Evolutionary conservation across 2,113 vertebrate genomes (phyloP).

Genomic region (Microtus richardsoni): DNA sequence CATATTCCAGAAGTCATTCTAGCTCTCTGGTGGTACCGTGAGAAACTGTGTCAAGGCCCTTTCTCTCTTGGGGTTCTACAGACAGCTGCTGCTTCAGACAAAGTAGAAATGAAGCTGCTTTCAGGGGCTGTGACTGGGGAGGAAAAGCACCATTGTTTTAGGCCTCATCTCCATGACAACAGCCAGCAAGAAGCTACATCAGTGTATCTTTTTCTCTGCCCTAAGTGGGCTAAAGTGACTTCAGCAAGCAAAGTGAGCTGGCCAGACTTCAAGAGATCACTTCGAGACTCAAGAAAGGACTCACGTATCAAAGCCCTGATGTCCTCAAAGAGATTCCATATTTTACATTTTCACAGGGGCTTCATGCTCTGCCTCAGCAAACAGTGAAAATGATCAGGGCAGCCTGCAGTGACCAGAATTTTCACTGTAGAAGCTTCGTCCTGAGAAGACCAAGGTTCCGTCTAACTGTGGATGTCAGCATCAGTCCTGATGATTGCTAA

Average conservation of each 20-base stretch:
- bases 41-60: neutral
- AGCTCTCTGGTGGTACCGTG: neutral
- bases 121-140: neutral
- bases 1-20: neutral
- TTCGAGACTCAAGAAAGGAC: neutral
- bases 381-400: neutral
- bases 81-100: neutral
- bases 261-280: neutral
- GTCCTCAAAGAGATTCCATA: neutral
- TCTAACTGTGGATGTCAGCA: neutral
- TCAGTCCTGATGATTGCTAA: neutral
- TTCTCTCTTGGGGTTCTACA: neutral
- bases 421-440: neutral
- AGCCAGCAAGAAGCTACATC: neutral
- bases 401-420: neutral
- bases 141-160: neutral
- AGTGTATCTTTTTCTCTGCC: neutral
- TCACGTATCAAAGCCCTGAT: neutral
- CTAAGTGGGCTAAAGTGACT: neutral
- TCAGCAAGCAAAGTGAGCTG: neutral
- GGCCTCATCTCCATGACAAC: constrained; percentile 21
- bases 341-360: neutral
- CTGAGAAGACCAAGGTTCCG: fast-evolving
- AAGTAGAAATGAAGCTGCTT: constrained; percentile 13
- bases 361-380: neutral